Evolutionary conservation across 2,113 vertebrate species (phyloP).

Genomic region (Pan troglodytes): NHGRI_mPanTro3-v2.1_pri NC_086015.1:81911501-81912000

Average conservation of each 20-base stretch:
- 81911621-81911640: background rate
- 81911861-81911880: accelerated
- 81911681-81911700: background rate
- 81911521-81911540: conserved; percentile 40
- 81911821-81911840: background rate
- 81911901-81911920: background rate
- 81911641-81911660: background rate
- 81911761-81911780: background rate
- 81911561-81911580: conserved; percentile 31
- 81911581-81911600: background rate
- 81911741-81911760: no score
- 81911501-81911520: conserved; percentile 42
- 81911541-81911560: background rate
- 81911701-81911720: background rate
- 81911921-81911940: background rate
- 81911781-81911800: background rate
- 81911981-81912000: background rate
- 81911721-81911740: background rate
- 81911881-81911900: accelerated
- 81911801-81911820: background rate
- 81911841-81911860: background rate
- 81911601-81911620: background rate
- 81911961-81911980: conserved; percentile 21
- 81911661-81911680: background rate
- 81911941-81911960: background rate